Evolutionary conservation across 2,797 vertebrate genomes (phyloP).

Genomic region (Sciaenops ocellatus): DNA sequence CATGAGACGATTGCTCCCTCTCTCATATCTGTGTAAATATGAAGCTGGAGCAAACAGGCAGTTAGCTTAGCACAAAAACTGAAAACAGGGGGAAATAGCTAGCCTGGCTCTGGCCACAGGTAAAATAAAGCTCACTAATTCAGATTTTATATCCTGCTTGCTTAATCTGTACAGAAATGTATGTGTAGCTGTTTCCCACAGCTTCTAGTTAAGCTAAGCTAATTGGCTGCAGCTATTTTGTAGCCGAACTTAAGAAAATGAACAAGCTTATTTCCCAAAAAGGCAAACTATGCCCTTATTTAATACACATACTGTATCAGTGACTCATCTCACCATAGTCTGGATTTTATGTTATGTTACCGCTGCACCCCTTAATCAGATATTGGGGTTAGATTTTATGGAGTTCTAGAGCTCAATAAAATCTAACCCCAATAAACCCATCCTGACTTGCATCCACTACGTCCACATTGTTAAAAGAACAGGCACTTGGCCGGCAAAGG

Average conservation of each 20-base stretch:
- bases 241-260: not conserved
- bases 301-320: not conserved
- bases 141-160: not conserved
- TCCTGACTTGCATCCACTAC: not conserved
- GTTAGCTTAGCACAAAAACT: too few species aligned
- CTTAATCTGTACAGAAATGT: not conserved
- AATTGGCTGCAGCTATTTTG: not conserved
- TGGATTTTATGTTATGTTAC: not conserved
- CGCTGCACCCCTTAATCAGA: not conserved
- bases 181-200: not conserved
- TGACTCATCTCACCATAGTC: not conserved
- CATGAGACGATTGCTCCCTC: too few species aligned
- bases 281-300: not conserved
- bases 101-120: too few species aligned
- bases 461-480: conserved; percentile 2
- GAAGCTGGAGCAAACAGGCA: too few species aligned
- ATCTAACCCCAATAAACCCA: not conserved
- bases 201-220: not conserved
- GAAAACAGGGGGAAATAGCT: too few species aligned
- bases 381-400: too few species aligned
- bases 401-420: not conserved
- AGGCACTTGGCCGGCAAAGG: not conserved
- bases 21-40: too few species aligned
- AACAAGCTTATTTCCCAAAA: not conserved
- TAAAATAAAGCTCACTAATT: not conserved